Percentiles rank a stretch among this genome's conserved stretches.
These are phyloP conservation scores for Natator depressus DNA, from an alignment of 2,113 vertebrate genomes.

Conservation along the genomic window DNA sequence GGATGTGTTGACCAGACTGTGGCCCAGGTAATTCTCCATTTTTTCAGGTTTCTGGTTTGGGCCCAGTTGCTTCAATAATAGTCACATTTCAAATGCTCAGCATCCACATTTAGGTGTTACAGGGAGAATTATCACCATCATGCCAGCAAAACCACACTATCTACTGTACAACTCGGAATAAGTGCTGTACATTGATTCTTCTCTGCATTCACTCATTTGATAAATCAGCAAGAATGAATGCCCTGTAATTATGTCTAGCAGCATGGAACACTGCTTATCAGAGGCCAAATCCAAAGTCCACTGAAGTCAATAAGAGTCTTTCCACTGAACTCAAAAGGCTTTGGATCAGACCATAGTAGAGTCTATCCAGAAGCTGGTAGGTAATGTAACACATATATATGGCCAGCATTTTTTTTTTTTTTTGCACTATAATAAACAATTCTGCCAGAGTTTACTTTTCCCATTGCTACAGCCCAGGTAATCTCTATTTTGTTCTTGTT, in stretches of 20 bases:
- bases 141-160: background rate
- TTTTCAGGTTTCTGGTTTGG: too few relatives aligned
- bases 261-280: background rate
- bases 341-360: background rate
- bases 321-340: background rate
- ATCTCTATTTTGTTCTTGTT: background rate
- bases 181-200: background rate
- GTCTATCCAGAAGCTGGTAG: background rate
- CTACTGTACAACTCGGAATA: background rate
- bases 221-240: background rate
- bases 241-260: background rate
- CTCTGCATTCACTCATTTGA: background rate
- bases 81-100: too few relatives aligned
- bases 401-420: background rate
- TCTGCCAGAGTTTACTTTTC: too few relatives aligned
- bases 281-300: too few relatives aligned
- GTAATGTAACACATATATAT: background rate
- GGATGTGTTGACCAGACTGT: too few relatives aligned
- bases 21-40: too few relatives aligned
- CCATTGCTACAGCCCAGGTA: background rate
- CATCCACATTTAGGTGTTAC: background rate
- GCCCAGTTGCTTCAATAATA: too few relatives aligned
- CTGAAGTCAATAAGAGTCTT: background rate
- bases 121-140: background rate
- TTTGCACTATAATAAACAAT: background rate